Conservation (phyloP, 2,888 invertebrate species). For the Nesidiocoris tenuis region DNA sequence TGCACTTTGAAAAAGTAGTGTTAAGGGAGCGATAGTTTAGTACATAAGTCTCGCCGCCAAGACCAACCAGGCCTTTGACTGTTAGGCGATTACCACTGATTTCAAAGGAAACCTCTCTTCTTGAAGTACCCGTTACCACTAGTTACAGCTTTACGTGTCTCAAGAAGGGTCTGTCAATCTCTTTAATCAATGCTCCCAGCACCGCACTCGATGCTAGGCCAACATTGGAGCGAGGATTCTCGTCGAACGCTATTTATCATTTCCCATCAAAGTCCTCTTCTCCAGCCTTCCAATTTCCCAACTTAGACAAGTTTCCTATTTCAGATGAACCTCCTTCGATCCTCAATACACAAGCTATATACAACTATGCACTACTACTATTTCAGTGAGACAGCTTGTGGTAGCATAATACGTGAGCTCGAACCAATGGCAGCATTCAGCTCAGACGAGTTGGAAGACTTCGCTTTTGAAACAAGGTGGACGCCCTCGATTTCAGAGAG, state of each 20-base stretch:
- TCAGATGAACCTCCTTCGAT: slow-evolving; percentile 34
- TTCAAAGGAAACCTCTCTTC: slow-evolving; percentile 23
- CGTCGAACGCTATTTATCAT: slow-evolving; percentile 38
- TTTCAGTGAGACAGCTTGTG: too few relatives aligned
- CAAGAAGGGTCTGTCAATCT: slow-evolving; percentile 26
- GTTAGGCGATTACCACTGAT: slow-evolving; percentile 42
- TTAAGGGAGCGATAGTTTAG: slow-evolving; percentile 17
- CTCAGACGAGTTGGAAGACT: too few relatives aligned
- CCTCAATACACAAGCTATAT: too few relatives aligned
- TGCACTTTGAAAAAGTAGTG: slow-evolving; percentile 10
- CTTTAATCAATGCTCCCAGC: slow-evolving; percentile 31
- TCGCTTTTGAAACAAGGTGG: too few relatives aligned
- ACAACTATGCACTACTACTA: too few relatives aligned
- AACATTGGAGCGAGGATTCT: not conserved
- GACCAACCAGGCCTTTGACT: slow-evolving; percentile 41
- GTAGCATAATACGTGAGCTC: too few relatives aligned
- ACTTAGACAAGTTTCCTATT: slow-evolving; percentile 27
- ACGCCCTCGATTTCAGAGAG: too few relatives aligned
- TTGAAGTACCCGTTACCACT: not conserved
- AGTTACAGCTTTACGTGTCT: too few relatives aligned
- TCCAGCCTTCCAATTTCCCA: not conserved
- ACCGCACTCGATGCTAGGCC: not conserved
- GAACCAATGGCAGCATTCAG: too few relatives aligned
- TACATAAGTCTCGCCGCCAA: slow-evolving; percentile 28
- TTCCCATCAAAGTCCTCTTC: slow-evolving; percentile 32